Conservation (phyloP, 2,113 vertebrate genomes). For the Scomber colias region DNA sequence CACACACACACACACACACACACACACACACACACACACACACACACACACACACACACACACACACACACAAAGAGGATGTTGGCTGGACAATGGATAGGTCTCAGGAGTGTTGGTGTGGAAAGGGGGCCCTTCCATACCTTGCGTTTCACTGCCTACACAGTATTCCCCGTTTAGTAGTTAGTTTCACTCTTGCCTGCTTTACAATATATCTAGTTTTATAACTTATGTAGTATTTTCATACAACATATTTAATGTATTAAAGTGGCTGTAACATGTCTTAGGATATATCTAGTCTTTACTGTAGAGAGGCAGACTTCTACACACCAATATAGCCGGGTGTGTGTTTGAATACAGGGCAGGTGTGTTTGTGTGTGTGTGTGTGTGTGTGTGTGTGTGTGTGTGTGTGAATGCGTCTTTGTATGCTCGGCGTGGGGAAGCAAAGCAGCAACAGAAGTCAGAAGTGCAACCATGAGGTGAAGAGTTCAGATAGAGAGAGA, state of each 20-base stretch:
- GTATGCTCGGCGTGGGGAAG: slow-evolving; percentile 56
- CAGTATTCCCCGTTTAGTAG: slow-evolving; percentile 46
- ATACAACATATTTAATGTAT: slow-evolving; percentile 1
- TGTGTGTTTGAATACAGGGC: slow-evolving; percentile 50
- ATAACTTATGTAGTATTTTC: slow-evolving; percentile 8
- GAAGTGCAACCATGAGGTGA: slow-evolving; percentile 65
- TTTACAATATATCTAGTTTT: slow-evolving; percentile 8
- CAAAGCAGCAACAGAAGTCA: slow-evolving; percentile 59
- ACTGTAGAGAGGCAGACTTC: slow-evolving; percentile 5
- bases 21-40: too few species aligned
- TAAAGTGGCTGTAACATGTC: slow-evolving; percentile 21
- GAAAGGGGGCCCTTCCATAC: slow-evolving; percentile 75
- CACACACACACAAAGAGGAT: slow-evolving; percentile 72
- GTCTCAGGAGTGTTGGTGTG: slow-evolving; percentile 72
- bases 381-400: slow-evolving; percentile 64
- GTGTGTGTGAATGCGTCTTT: slow-evolving; percentile 71
- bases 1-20: slow-evolving; percentile 29
- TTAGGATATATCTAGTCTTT: not conserved
- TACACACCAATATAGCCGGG: slow-evolving; percentile 27
- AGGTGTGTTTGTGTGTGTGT: slow-evolving; percentile 66
- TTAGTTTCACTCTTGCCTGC: slow-evolving; percentile 26
- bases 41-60: not conserved
- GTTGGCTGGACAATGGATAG: slow-evolving; percentile 77
- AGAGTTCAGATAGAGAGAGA: slow-evolving; percentile 60
- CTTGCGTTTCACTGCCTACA: slow-evolving; percentile 54